Percentiles rank a stretch among this genome's conserved stretches.
These are phyloP conservation scores for Hydractinia symbiolongicarpus DNA, from an alignment of 30 jellyfish, hydroid and myxozoan genomes.

Conservation along the genomic window DNA sequence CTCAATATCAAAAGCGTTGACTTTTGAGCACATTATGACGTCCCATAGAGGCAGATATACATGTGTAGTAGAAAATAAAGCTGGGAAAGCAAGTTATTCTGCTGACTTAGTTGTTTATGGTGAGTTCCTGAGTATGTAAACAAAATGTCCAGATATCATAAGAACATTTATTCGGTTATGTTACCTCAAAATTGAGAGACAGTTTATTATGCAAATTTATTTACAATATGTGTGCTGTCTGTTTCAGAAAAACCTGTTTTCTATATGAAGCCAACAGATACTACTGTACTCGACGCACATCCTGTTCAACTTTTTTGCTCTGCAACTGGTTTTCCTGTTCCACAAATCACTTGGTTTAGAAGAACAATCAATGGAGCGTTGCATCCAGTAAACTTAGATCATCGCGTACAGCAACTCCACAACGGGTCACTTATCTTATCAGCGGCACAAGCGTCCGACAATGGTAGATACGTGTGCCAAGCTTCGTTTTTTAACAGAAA, in stretches of 20 bases:
- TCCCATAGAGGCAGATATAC: constrained; percentile 86
- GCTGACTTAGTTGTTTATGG: constrained; percentile 73
- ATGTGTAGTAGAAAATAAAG: constrained; percentile 68
- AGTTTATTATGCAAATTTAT: neutral
- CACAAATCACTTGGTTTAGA: constrained; percentile 84
- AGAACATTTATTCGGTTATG: neutral
- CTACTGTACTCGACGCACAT: constrained; percentile 44
- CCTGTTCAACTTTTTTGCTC: constrained; percentile 46
- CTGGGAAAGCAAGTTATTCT: constrained; percentile 66
- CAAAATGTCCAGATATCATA: neutral
- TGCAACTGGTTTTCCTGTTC: constrained; percentile 82
- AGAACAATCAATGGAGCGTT: neutral
- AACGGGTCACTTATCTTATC: constrained; percentile 63
- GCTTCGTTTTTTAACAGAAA: constrained; percentile 56
- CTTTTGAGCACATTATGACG: constrained; percentile 47
- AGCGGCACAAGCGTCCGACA: constrained; percentile 49
- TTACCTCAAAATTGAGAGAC: neutral
- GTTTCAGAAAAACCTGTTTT: constrained; percentile 35
- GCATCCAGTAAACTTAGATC: constrained; percentile 27
- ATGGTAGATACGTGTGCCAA: constrained; percentile 70
- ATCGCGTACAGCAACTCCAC: constrained; percentile 44
- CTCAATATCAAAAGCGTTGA: constrained; percentile 41
- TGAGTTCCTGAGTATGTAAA: neutral
- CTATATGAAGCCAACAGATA: constrained; percentile 45
- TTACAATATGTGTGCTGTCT: neutral